A percentile compares a stretch with the other conserved stretches of the same genome.
phyloP scores from a whole-genome alignment of 2,888 invertebrate species.

The Lithophane socia region DNA sequence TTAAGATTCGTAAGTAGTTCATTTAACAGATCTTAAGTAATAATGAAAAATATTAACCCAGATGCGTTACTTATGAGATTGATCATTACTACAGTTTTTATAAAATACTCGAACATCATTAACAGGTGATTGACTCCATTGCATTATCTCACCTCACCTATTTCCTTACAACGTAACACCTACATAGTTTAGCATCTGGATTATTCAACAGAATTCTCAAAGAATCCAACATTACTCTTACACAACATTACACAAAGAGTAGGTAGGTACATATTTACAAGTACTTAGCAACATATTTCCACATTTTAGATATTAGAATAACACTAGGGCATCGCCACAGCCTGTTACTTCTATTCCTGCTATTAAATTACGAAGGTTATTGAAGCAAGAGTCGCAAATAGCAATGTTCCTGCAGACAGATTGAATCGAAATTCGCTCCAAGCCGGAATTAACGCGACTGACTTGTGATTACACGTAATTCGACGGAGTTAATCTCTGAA shows the following conservation, averaged over 20 bases:
- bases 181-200: conserved; percentile 46
- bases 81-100: conserved; percentile 28
- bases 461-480: conserved; percentile 57
- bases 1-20: neutral
- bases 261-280: neutral
- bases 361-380: conserved; percentile 47
- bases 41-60: conserved; percentile 24
- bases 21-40: neutral
- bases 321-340: conserved; percentile 4
- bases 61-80: neutral
- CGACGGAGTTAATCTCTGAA: conserved; percentile 48
- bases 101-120: conserved; percentile 34
- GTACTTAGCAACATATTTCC: conserved; percentile 2
- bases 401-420: conserved; percentile 36
- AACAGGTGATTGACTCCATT: conserved; percentile 35
- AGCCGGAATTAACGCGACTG: conserved; percentile 49
- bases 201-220: conserved; percentile 47
- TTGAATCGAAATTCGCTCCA: conserved; percentile 44
- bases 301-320: conserved; percentile 29
- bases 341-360: conserved; percentile 40
- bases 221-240: conserved; percentile 15
- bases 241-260: conserved; percentile 28
- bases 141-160: conserved; percentile 21
- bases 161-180: conserved; percentile 47
- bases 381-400: conserved; percentile 33